Percentiles rank a stretch among this genome's conserved stretches.
Conservation (phyloP, 2,113 vertebrate species). For the Aplodontia rufa region DNA sequence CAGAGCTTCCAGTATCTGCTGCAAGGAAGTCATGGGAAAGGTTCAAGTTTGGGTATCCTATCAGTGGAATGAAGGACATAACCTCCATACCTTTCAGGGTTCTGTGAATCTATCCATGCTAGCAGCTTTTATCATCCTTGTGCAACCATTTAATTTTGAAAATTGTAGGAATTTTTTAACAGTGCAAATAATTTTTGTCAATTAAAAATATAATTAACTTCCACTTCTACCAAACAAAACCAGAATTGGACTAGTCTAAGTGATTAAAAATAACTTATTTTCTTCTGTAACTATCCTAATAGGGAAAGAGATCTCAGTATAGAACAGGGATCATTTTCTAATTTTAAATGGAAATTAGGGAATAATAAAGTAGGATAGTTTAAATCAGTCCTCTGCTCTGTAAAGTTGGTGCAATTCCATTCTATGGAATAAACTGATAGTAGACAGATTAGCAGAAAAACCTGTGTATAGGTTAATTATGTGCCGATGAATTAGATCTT, state of each 20-base stretch:
- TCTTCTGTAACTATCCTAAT: not conserved
- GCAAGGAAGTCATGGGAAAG: not conserved
- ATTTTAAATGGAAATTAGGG: not conserved
- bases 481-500: not conserved
- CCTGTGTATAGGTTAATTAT: not conserved
- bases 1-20: not conserved
- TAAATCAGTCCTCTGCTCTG: not conserved
- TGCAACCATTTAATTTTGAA: not conserved
- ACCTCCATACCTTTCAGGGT: not conserved
- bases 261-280: not conserved
- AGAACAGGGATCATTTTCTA: not conserved
- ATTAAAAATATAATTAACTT: not conserved
- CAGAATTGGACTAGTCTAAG: not conserved
- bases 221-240: not conserved
- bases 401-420: not conserved
- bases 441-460: not conserved
- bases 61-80: not conserved
- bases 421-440: not conserved
- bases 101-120: not conserved
- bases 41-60: not conserved
- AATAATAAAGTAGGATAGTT: not conserved
- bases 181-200: not conserved
- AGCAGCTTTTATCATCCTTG: not conserved
- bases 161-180: not conserved
- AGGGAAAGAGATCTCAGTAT: not conserved